phyloP scores from a whole-genome alignment of 2,888 invertebrate genomes.

The Emmelina monodactyla region DNA sequence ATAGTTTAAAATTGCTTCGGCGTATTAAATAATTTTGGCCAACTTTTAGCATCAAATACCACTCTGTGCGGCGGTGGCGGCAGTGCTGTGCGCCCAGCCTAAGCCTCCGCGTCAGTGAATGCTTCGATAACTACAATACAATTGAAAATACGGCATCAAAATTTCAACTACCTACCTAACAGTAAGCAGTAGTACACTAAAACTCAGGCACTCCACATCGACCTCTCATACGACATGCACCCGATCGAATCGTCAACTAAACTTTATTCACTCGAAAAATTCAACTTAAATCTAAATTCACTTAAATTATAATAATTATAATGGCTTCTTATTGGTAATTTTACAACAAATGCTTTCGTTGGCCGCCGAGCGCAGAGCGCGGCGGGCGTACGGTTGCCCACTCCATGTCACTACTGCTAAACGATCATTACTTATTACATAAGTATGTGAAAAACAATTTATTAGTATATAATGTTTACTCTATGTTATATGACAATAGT shows the following conservation, averaged over 20 bases:
- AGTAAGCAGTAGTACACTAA: slow-evolving; percentile 64
- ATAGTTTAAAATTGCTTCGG: too few species aligned
- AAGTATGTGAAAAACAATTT: slow-evolving; percentile 58
- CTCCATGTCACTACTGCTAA: slow-evolving; percentile 48
- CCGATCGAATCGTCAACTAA: slow-evolving; percentile 59
- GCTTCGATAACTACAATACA: slow-evolving; percentile 58
- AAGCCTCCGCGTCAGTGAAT: slow-evolving; percentile 52
- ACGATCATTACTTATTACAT: slow-evolving; percentile 57
- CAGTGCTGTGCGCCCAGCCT: slow-evolving; percentile 25
- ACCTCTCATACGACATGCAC: slow-evolving; percentile 60
- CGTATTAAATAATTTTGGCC: too few species aligned
- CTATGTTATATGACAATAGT: slow-evolving; percentile 31
- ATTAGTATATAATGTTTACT: slow-evolving; percentile 33
- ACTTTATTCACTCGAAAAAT: slow-evolving; percentile 60
- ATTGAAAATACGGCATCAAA: slow-evolving; percentile 62
- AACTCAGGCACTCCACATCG: slow-evolving; percentile 62
- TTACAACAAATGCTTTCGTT: slow-evolving; percentile 65
- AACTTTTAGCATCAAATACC: too few species aligned
- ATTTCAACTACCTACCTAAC: slow-evolving; percentile 67
- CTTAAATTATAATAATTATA: slow-evolving; percentile 63
- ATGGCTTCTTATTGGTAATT: slow-evolving; percentile 62
- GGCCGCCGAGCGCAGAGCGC: slow-evolving; percentile 52
- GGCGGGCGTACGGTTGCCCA: too few species aligned
- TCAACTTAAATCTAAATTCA: slow-evolving; percentile 61
- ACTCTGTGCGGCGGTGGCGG: too few species aligned